These are phyloP conservation scores for Falco berigora DNA, from an alignment of 2,797 vertebrate genomes.

Conservation along the genomic window DNA sequence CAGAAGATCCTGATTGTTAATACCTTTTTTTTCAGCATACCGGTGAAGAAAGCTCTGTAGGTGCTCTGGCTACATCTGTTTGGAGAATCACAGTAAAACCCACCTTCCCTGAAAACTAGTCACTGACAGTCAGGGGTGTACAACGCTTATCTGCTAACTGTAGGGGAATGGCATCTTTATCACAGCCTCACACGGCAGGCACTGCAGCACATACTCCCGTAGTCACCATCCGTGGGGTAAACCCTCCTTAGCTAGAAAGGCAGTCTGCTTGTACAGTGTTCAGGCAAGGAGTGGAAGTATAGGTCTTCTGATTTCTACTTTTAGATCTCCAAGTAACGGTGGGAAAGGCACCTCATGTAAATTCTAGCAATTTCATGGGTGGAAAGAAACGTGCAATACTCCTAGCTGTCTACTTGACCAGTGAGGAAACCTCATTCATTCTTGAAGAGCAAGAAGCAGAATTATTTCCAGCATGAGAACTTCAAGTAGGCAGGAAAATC, in stretches of 20 bases:
- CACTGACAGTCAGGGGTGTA: rapidly evolving
- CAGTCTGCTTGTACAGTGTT: background rate
- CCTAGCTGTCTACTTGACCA: background rate
- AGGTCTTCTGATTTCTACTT: background rate
- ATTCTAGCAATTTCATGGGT: background rate
- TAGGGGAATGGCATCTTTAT: background rate
- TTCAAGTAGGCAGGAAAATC: background rate
- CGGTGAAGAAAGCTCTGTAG: background rate
- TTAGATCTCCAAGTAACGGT: background rate
- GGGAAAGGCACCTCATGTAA: background rate
- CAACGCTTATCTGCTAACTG: background rate
- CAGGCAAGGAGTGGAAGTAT: background rate
- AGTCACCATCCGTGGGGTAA: background rate
- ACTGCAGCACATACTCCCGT: too few species aligned
- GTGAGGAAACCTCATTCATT: background rate
- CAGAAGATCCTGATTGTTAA: background rate
- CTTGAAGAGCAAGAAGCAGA: background rate
- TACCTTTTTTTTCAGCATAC: background rate
- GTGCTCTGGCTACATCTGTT: background rate
- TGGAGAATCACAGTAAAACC: background rate
- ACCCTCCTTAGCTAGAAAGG: background rate
- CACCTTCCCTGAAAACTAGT: background rate
- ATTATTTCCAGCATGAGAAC: background rate
- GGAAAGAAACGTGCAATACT: background rate
- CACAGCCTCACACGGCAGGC: background rate